Conservation (phyloP, 2,888 invertebrate species). For the Chrysina gloriosa region DNA sequence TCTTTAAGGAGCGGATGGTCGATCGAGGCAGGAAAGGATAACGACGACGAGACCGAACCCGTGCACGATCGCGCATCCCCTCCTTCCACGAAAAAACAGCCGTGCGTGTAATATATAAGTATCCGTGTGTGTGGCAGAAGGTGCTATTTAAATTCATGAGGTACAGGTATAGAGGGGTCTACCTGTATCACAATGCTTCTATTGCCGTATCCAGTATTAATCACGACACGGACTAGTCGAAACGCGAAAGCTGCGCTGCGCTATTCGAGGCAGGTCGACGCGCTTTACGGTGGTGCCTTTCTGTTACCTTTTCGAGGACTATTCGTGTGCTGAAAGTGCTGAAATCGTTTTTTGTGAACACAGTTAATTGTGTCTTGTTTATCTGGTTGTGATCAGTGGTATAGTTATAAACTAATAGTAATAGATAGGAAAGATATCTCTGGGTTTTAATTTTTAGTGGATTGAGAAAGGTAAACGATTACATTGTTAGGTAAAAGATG, state of each 20-base stretch:
- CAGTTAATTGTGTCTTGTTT: too few species aligned
- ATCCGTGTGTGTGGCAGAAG: slow-evolving; percentile 16
- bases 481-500: too few species aligned
- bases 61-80: slow-evolving; percentile 24
- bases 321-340: too few species aligned
- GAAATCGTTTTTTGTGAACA: too few species aligned
- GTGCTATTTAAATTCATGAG: slow-evolving; percentile 42
- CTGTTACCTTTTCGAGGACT: background rate
- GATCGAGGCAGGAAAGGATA: slow-evolving; percentile 14
- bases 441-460: too few species aligned
- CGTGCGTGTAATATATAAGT: slow-evolving; percentile 24
- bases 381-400: too few species aligned
- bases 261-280: background rate
- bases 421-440: too few species aligned
- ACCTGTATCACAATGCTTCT: slow-evolving; percentile 36
- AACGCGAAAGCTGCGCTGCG: slow-evolving; percentile 20
- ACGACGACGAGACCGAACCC: slow-evolving; percentile 1
- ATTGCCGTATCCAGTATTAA: slow-evolving; percentile 37
- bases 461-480: too few species aligned
- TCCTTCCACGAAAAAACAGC: slow-evolving; percentile 24
- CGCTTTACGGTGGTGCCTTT: background rate
- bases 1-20: background rate
- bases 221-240: slow-evolving; percentile 27
- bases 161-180: slow-evolving; percentile 40
- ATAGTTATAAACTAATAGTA: too few species aligned